These are phyloP conservation scores for Chloroceryle inda DNA, from an alignment of 2,797 vertebrate genomes.

Conservation along the genomic window DNA sequence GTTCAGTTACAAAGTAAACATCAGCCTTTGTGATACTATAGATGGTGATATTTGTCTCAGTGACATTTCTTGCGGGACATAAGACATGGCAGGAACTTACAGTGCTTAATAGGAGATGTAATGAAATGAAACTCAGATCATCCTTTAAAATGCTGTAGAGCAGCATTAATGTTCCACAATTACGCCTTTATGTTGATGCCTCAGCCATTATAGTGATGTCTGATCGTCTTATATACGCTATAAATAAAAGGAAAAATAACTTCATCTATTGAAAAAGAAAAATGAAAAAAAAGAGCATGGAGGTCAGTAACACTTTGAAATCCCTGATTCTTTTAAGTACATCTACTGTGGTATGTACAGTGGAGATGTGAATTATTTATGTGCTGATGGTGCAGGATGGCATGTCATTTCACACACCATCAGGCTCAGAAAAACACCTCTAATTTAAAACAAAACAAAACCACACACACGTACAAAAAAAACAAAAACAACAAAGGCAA, in stretches of 20 bases:
- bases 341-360: not conserved
- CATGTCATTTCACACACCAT: constrained; percentile 30
- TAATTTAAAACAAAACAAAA: not conserved
- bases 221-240: not conserved
- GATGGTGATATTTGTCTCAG: not conserved
- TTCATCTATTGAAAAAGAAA: not conserved
- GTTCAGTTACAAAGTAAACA: not conserved
- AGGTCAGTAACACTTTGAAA: not conserved
- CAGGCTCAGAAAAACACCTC: not conserved
- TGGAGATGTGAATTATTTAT: constrained; percentile 34
- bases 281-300: no score
- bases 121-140: constrained; percentile 8
- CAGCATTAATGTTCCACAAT: not conserved
- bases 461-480: no score
- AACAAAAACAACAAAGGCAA: not conserved
- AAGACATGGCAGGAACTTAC: not conserved
- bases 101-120: not conserved
- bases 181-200: not conserved
- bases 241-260: not conserved
- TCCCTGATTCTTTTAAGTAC: not conserved
- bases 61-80: not conserved
- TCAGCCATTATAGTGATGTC: not conserved
- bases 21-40: not conserved
- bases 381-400: not conserved
- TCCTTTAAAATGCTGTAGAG: not conserved